Percentiles rank a stretch among this genome's conserved stretches.
Evolutionary conservation across 2,113 vertebrate genomes (phyloP).

Genomic region (Pagrus major): DNA sequence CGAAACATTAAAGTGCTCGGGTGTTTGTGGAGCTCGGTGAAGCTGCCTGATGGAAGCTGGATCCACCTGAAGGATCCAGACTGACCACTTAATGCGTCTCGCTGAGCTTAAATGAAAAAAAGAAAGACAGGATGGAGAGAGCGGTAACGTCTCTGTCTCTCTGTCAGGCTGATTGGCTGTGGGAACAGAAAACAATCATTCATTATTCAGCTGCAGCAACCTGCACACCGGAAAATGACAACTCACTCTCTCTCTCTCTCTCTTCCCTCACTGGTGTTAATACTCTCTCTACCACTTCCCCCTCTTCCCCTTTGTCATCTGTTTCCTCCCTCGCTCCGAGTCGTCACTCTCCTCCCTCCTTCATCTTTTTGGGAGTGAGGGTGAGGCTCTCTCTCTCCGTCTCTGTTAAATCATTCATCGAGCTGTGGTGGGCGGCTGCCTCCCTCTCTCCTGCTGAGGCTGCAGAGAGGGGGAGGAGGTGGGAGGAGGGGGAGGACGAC

Average conservation of each 20-base stretch:
- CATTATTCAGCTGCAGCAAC: slow-evolving; percentile 52
- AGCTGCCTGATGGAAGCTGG: background rate
- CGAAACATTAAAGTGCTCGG: background rate
- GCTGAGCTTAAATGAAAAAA: background rate
- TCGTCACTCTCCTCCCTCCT: slow-evolving; percentile 13
- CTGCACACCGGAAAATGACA: slow-evolving; percentile 28
- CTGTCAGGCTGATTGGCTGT: slow-evolving; percentile 28
- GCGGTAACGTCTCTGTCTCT: background rate
- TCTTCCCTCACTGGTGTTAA: background rate
- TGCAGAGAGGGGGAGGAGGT: slow-evolving; percentile 1
- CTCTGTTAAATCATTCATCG: slow-evolving; percentile 59
- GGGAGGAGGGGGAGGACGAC: background rate
- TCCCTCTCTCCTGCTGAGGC: slow-evolving; percentile 57
- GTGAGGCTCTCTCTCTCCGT: slow-evolving; percentile 1
- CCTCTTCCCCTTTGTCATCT: slow-evolving; percentile 11
- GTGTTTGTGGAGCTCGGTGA: background rate
- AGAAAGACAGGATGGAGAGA: background rate
- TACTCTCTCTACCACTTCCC: background rate
- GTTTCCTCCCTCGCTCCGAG: background rate
- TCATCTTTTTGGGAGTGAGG: slow-evolving; percentile 14
- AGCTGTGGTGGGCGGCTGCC: slow-evolving; percentile 45
- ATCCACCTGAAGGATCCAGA: rapidly evolving
- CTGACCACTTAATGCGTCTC: slow-evolving; percentile 6
- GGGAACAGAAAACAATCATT: slow-evolving; percentile 50
- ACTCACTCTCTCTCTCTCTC: slow-evolving; percentile 2